phyloP scores from a whole-genome alignment of 1,140 invertebrate genomes.

The Oscheius sp. region DNA sequence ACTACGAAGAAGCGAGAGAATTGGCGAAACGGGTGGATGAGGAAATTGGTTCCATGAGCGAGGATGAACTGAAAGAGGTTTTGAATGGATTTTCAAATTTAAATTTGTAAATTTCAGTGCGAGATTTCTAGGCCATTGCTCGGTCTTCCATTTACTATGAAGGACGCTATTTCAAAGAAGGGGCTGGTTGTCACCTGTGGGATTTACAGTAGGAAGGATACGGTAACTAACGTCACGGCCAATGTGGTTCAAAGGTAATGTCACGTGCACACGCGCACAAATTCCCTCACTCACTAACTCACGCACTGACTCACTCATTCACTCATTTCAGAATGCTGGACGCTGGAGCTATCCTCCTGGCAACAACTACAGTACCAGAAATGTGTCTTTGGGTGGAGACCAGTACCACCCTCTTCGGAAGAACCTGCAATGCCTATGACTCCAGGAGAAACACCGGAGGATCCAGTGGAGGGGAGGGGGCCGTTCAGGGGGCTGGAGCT shows the following conservation, averaged over 20 bases:
- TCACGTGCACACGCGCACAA: too few species aligned
- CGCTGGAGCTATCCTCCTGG: constrained; percentile 74
- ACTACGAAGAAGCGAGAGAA: constrained; percentile 32
- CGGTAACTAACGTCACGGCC: constrained; percentile 6
- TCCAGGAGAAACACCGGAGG: constrained; percentile 77
- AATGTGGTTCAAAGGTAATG: too few species aligned
- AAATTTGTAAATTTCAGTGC: constrained; percentile 2
- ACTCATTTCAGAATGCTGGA: constrained; percentile 25
- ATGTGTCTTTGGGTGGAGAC: constrained; percentile 79
- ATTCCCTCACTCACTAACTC: neutral
- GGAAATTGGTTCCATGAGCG: constrained; percentile 5
- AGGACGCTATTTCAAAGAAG: constrained; percentile 27
- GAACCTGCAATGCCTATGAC: constrained; percentile 82
- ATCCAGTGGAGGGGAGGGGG: constrained; percentile 38
- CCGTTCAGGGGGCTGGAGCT: constrained; percentile 72
- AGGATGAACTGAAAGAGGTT: constrained; percentile 16
- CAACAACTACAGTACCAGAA: constrained; percentile 79
- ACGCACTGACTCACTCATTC: neutral
- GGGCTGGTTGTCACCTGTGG: constrained; percentile 6
- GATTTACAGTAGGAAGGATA: neutral
- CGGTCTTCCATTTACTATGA: constrained; percentile 32
- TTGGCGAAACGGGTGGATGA: constrained; percentile 26
- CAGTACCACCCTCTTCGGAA: constrained; percentile 79
- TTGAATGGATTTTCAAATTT: neutral
- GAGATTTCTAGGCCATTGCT: constrained; percentile 21